Evolutionary conservation across 2,797 vertebrate genomes (phyloP), one percentile per base, ranked within the genome.

Genomic region (Phataginus tetradactyla): DNA sequence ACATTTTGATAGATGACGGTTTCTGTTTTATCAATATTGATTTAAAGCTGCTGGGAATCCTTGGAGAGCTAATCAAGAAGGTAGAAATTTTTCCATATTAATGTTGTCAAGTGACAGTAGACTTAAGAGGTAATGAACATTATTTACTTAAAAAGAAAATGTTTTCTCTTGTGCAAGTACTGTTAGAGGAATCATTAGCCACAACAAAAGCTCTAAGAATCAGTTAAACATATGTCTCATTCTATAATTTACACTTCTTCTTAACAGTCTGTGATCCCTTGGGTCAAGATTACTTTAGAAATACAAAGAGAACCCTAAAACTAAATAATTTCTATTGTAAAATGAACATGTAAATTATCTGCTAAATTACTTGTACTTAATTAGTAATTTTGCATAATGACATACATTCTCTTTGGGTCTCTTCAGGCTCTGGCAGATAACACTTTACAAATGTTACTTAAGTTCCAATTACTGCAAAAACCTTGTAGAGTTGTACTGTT

Each of bases 131-230:
- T 97, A 98, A 97, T 94, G 86, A 98, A 96, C 27, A 92, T 97
- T 98, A 98, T 98, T 98, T 98, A 97, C 97, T 98, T 98, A 88
- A 97, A 98, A 98, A 98, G 89, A 96, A 97, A 98, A 97, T 95
- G 57, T 97, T 98, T 98, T 98, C 96, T 96, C 90, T 96, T 97
- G 94, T 97, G 96, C 75, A 98, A 94, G 96, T 96, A 96, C 92
- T 97, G 88, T 96, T 96, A 84, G 91, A 98, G 83, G 95, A 98
- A 97, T 97, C 97, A 95, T 98, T 98, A 98, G 79, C 91, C 68
- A 84, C 80, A 98, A 96, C 81, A 98, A 97, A 98, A 97, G 89
- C 96, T 97, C 95, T 89, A 68, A 77, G 78, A 97, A 72, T 98
- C 95, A 85, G 89, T 98, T 98, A 98, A 98, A 98, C 96, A 97